Base-by-base conservation (phyloP, 2,797 vertebrate species). In the Cossypha niveicapilla region DNA sequence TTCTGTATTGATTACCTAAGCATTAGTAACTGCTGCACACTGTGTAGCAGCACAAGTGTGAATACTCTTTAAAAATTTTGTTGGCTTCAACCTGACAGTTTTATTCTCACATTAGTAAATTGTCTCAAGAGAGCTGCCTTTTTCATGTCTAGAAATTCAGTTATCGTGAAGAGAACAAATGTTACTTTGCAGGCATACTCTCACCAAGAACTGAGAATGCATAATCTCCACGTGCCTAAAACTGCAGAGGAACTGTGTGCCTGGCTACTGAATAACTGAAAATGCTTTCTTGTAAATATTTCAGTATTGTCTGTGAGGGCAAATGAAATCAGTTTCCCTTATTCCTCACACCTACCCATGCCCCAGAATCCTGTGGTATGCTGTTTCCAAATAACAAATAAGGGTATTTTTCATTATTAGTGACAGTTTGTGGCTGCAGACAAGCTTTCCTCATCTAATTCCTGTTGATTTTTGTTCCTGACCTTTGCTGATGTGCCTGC, bases 111-210 rank as follows among this genome's bases (percentile, higher is more conserved):
- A 22, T 57, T 50, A 89, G 44, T 75, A 54, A 94, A 92, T 79
- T 0, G 44, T 88, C 47, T 88, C 30, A 44, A 39, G 60, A 81
- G 45, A 77, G 57, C 37, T 94, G 28, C 57, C 44, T 90, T 92
- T 80, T 95, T 78, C 74, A 14, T 47, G 42, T 77, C 54, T 86
- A 48, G 62, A 94, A 94, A 83, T 62, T 53, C 81, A 83, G 23
- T 74, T 84, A n/a, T 65, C 42, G 30, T 88, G 94, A 91, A 34
- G 7, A 67, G 61, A 91, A 91, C 35, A 96, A 94, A 96, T 17
- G 47, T 23, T 39, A 30, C 9, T 19, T 67, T 90, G 92, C 48
- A 75, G 6, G 23, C 9, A 2, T 35, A n/a, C 8, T 13, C 35
- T 93, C 82, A 27, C 41, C 72, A 77, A 67, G 32, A 39, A 13